These are phyloP conservation scores for Podarcis raffonei DNA, from an alignment of 2,113 vertebrate genomes.

Conservation along the genomic window DNA sequence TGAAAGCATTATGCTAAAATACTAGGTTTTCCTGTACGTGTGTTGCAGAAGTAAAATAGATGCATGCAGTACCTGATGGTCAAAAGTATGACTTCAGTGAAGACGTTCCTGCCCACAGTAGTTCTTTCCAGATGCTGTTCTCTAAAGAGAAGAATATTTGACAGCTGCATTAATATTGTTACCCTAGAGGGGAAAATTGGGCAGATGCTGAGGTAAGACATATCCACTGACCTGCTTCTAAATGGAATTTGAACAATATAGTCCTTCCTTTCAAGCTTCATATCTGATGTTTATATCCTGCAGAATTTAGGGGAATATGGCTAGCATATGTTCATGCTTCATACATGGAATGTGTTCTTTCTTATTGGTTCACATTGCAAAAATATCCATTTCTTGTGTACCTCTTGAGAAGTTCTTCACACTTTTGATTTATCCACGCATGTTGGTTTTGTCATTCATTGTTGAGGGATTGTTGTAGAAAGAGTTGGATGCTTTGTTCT, in stretches of 20 bases:
- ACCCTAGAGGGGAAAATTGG: neutral
- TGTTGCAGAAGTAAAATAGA: slow-evolving; percentile 25
- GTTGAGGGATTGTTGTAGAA: neutral
- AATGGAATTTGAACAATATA: neutral
- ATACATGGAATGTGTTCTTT: slow-evolving; percentile 19
- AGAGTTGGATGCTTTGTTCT: neutral
- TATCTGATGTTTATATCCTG: accelerated
- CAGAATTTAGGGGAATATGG: slow-evolving; percentile 1
- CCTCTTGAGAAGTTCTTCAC: neutral
- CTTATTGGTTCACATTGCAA: slow-evolving; percentile 20
- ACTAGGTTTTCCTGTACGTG: slow-evolving; percentile 8
- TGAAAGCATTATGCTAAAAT: no score
- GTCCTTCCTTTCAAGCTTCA: neutral
- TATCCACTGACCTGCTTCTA: slow-evolving; percentile 12
- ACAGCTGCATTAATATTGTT: neutral
- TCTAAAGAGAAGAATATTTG: slow-evolving; percentile 28
- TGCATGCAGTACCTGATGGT: slow-evolving; percentile 5
- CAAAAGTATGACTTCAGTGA: slow-evolving; percentile 8
- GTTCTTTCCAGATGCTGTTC: slow-evolving; percentile 22
- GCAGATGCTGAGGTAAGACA: neutral
- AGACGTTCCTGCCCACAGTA: neutral
- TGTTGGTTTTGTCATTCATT: neutral
- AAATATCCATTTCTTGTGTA: neutral
- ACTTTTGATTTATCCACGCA: neutral
- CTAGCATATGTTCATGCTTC: slow-evolving; percentile 16